A percentile compares a stretch with the other conserved stretches of the same genome.
Conservation (phyloP, 2,888 invertebrate species). For the Slavum lentiscoides region DNA sequence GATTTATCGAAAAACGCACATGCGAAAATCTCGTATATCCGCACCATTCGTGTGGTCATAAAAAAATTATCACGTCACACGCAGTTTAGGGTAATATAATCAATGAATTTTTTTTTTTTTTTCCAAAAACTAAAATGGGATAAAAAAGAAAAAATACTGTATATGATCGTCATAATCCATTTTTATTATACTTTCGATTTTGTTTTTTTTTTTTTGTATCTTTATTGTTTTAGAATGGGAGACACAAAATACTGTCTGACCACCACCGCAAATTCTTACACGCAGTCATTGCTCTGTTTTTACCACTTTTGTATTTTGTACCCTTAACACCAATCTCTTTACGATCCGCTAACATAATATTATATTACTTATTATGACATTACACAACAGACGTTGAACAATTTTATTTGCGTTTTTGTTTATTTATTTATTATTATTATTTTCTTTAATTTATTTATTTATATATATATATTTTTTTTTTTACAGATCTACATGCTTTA, state of each 20-base stretch:
- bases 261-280: background rate
- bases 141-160: no score
- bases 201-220: background rate
- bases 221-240: background rate
- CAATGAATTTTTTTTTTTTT: no score
- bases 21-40: no score
- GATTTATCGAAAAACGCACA: no score
- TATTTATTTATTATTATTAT: background rate
- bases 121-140: no score
- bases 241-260: background rate
- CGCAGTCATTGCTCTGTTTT: constrained; percentile 24
- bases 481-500: constrained; percentile 77
- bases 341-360: constrained; percentile 15
- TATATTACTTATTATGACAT: no score
- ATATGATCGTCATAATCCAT: background rate
- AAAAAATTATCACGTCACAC: no score
- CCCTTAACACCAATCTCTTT: constrained; percentile 22
- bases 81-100: no score
- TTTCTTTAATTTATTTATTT: no score
- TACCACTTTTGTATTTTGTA: constrained; percentile 54
- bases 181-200: background rate
- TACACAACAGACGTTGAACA: no score
- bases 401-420: background rate
- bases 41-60: no score
- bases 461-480: constrained; percentile 57